Evolutionary conservation across 2,797 vertebrate genomes (phyloP).

Genomic region (Tragopan temminckii): DNA sequence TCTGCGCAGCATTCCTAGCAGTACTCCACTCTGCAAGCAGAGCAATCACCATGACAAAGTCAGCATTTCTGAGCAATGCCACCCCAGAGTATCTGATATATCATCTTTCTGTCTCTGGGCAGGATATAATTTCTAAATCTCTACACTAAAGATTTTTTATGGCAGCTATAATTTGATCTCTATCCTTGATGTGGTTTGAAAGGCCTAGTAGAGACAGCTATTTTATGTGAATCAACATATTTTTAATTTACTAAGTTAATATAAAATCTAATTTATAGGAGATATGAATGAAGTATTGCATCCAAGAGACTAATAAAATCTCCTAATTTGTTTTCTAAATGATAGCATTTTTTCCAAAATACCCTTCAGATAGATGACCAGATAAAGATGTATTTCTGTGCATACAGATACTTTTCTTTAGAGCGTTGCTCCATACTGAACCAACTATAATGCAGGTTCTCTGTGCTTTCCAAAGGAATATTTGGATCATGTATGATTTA

Average conservation of each 20-base stretch:
- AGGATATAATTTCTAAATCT: not conserved
- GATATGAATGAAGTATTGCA: not conserved
- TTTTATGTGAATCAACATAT: not conserved
- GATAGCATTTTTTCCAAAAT: not conserved
- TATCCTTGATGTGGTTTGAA: not conserved
- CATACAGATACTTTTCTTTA: not conserved
- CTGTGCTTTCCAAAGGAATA: not conserved
- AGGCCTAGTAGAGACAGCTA: not conserved
- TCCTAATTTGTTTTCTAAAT: not conserved
- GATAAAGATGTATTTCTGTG: not conserved
- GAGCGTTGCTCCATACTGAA: not conserved
- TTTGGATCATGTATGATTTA: not conserved
- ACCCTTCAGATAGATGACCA: not conserved
- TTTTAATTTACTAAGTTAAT: constrained; percentile 17
- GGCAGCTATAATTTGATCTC: not conserved
- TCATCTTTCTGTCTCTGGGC: not conserved
- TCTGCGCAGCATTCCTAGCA: not conserved
- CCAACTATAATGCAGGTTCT: not conserved
- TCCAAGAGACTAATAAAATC: not conserved
- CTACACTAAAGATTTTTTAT: not conserved
- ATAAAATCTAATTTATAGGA: not conserved
- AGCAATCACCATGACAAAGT: not conserved
- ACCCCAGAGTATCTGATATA: not conserved
- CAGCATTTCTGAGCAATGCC: not conserved
- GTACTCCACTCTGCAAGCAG: not conserved